Evolutionary conservation across 2,888 invertebrate genomes (phyloP).

Genomic region (Reticulitermes lucifugus): DNA sequence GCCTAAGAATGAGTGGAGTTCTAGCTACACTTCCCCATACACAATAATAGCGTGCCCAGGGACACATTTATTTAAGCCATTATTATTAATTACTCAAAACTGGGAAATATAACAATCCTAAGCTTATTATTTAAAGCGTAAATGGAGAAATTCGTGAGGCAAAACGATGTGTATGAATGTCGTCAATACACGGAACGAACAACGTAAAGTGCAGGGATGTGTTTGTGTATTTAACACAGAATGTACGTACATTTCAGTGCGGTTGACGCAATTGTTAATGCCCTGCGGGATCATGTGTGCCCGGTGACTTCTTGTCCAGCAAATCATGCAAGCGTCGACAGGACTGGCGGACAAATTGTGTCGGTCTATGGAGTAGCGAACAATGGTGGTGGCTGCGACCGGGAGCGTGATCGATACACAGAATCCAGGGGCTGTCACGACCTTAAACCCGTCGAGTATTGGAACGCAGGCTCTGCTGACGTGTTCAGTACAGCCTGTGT

Average conservation of each 20-base stretch:
- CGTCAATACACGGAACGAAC: too few species aligned
- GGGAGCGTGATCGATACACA: slow-evolving; percentile 35
- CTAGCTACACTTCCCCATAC: too few species aligned
- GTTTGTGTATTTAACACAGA: too few species aligned
- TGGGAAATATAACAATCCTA: too few species aligned
- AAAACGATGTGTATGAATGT: too few species aligned
- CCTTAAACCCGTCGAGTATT: slow-evolving; percentile 33
- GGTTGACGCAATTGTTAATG: slow-evolving; percentile 25
- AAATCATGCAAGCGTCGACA: slow-evolving; percentile 24
- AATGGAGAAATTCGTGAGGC: too few species aligned
- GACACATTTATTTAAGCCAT: too few species aligned
- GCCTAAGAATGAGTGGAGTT: too few species aligned
- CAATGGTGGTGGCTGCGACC: background rate
- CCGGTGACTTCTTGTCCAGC: slow-evolving; percentile 23
- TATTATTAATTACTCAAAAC: too few species aligned
- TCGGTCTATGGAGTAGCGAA: background rate
- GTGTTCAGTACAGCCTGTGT: background rate
- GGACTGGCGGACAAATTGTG: slow-evolving; percentile 18
- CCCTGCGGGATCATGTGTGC: background rate
- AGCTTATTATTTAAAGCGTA: too few species aligned
- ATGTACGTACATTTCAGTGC: background rate
- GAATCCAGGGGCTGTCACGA: slow-evolving; percentile 47
- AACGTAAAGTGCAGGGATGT: too few species aligned
- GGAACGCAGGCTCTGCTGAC: background rate
- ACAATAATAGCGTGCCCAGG: too few species aligned